These are phyloP conservation scores for Tetragnatha montana DNA, from an alignment of 2,888 invertebrate species.

Conservation along the genomic window DNA sequence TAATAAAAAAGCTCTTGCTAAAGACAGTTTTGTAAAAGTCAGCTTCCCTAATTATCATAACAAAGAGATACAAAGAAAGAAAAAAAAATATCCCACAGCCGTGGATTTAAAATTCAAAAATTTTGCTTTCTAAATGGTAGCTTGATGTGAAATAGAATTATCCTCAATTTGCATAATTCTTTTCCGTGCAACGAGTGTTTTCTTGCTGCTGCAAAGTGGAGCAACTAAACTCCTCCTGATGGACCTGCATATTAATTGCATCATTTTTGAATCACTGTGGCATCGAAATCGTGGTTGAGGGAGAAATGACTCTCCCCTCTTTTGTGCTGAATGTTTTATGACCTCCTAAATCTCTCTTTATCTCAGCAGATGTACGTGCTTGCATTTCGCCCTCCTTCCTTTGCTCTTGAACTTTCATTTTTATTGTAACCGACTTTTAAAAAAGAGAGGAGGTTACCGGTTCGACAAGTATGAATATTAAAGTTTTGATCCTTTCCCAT, in stretches of 20 bases:
- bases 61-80: slow-evolving; percentile 8
- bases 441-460: neutral
- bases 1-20: neutral
- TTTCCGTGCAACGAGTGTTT: slow-evolving; percentile 34
- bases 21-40: neutral
- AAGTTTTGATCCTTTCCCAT: neutral
- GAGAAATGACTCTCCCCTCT: slow-evolving; percentile 19
- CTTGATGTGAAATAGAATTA: slow-evolving; percentile 48
- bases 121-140: slow-evolving; percentile 43
- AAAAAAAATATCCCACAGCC: neutral
- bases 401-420: neutral
- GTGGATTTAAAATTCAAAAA: slow-evolving; percentile 49
- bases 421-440: slow-evolving; percentile 2
- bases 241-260: slow-evolving; percentile 53
- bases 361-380: neutral
- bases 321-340: slow-evolving; percentile 23
- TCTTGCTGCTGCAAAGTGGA: neutral
- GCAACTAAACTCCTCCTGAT: slow-evolving; percentile 16
- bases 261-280: slow-evolving; percentile 47
- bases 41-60: slow-evolving; percentile 19
- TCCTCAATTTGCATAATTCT: slow-evolving; percentile 46
- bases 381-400: slow-evolving; percentile 2
- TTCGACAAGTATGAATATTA: neutral
- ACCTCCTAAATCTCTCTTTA: neutral
- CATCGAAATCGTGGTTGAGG: neutral